Evolutionary conservation across 64 coral and sea anemone species (phyloP).

Genomic region (Montipora foliosa): DNA sequence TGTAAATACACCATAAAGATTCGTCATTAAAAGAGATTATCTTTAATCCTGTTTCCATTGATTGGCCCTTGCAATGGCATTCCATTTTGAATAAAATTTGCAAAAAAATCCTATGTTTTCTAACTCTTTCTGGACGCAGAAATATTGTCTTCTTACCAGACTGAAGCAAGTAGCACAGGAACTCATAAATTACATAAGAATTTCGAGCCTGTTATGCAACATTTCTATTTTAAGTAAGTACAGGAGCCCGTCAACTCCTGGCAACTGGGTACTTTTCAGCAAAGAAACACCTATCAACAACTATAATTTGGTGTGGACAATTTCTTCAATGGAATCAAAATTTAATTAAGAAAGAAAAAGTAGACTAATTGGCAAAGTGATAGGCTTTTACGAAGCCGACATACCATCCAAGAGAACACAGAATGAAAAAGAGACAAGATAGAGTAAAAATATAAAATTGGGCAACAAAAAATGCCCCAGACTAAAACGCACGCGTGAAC

Average conservation of each 20-base stretch:
- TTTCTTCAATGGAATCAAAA: background rate
- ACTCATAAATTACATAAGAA: too few species aligned
- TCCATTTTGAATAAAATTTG: background rate
- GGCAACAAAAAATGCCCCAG: background rate
- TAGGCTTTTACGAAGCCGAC: background rate
- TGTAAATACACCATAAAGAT: slow-evolving; percentile 1
- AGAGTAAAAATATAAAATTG: background rate
- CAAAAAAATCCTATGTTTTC: background rate
- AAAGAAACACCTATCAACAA: background rate
- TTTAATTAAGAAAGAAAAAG: background rate
- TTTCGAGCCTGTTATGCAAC: too few species aligned
- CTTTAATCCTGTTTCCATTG: background rate
- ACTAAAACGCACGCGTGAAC: background rate
- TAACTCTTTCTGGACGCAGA: background rate
- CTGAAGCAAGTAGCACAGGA: too few species aligned
- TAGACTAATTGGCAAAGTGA: background rate
- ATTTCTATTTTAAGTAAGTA: too few species aligned
- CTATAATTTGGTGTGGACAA: background rate
- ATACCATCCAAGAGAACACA: background rate
- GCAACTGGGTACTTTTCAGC: too few species aligned
- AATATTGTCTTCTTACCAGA: background rate
- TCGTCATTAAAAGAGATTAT: background rate
- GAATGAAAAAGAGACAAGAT: background rate
- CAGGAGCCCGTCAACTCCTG: too few species aligned
- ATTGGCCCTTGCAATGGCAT: background rate